phyloP scores from a whole-genome alignment of 2,797 vertebrate species.

The Darevskia nairensis region DNA sequence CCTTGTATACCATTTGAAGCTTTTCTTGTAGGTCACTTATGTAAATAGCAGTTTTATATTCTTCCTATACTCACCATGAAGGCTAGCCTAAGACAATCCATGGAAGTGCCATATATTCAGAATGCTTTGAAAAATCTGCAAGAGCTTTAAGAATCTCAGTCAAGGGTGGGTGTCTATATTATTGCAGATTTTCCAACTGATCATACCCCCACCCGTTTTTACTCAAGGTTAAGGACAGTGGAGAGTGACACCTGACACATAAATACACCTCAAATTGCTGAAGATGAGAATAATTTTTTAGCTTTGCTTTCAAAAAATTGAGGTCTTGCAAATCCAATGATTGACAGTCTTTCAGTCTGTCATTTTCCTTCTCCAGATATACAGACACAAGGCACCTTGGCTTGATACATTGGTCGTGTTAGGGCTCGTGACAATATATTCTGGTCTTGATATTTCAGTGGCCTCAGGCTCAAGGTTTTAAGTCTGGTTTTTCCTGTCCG shows the following conservation, averaged over 20 bases:
- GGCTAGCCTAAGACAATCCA: conserved; percentile 5
- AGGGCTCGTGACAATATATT: conserved; percentile 66
- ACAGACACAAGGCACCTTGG: conserved; percentile 26
- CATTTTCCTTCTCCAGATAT: conserved; percentile 33
- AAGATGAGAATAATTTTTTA: conserved; percentile 73
- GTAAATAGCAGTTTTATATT: conserved; percentile 42
- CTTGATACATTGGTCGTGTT: conserved; percentile 70
- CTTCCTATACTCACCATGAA: not conserved
- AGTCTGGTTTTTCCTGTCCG: not conserved
- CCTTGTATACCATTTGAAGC: not conserved
- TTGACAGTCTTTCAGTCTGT: conserved; percentile 77
- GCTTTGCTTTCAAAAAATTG: conserved; percentile 77
- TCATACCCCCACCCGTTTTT: conserved; percentile 32
- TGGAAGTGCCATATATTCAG: rapidly evolving
- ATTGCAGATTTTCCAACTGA: conserved; percentile 47
- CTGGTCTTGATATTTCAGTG: conserved; percentile 57
- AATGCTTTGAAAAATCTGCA: not conserved
- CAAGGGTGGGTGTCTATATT: conserved; percentile 46
- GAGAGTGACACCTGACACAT: conserved; percentile 66
- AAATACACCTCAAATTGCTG: conserved; percentile 76
- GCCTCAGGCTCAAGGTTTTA: conserved; percentile 72
- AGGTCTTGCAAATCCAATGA: conserved; percentile 72
- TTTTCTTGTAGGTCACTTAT: conserved; percentile 21
- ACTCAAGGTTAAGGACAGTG: conserved; percentile 70
- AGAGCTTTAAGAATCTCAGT: conserved; percentile 31